phyloP scores from a whole-genome alignment of 2,888 invertebrate species.

The Cephonodes hylas region DNA sequence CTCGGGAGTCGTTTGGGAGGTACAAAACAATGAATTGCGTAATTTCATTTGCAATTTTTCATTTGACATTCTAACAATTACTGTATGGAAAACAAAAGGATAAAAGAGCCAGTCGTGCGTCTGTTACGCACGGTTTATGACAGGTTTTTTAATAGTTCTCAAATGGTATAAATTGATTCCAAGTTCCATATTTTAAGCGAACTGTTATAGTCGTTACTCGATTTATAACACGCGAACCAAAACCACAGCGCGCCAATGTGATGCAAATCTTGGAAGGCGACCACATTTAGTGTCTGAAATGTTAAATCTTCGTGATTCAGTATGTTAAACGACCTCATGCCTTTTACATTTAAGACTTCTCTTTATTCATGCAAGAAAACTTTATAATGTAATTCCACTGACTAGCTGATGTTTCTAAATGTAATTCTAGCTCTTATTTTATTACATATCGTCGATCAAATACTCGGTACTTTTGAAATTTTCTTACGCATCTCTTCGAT shows the following conservation, averaged over 20 bases:
- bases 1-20: conserved; percentile 41
- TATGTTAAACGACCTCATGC: background rate
- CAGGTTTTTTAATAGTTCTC: conserved; percentile 30
- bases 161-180: conserved; percentile 28
- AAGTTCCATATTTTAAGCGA: background rate
- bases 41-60: conserved; percentile 61
- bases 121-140: conserved; percentile 11
- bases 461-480: background rate
- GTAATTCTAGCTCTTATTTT: background rate
- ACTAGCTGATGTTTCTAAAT: background rate
- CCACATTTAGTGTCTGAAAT: background rate
- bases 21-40: conserved; percentile 53
- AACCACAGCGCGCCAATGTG: background rate
- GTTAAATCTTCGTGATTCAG: background rate
- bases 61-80: conserved; percentile 54
- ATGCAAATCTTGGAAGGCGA: background rate
- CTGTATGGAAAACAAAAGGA: conserved; percentile 29
- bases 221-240: background rate
- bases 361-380: background rate
- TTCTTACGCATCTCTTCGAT: background rate
- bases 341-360: background rate
- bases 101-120: conserved; percentile 32
- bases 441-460: background rate
- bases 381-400: background rate
- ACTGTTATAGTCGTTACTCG: background rate